Evolutionary conservation across 2,113 vertebrate species (phyloP).

Genomic region (Anarrhichthys ocellatus): DNA sequence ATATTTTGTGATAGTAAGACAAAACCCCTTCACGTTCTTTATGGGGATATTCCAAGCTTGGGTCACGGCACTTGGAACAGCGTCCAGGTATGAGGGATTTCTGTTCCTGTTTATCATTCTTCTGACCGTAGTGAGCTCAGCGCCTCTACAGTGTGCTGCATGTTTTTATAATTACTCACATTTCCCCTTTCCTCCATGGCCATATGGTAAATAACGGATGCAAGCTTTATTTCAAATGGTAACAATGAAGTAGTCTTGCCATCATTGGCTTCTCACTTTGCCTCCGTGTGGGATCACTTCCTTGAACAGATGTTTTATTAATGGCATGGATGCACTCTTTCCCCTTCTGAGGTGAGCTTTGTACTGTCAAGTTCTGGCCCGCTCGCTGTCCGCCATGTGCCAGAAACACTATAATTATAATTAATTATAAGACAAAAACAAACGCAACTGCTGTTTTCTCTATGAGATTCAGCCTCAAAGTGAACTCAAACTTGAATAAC

Average conservation of each 20-base stretch:
- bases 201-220: slow-evolving; percentile 8
- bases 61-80: slow-evolving; percentile 98
- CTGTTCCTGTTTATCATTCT: not conserved
- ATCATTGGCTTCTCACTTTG: slow-evolving; percentile 16
- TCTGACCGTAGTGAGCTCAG: not conserved
- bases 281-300: slow-evolving; percentile 21
- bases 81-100: slow-evolving; percentile 89
- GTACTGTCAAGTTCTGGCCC: slow-evolving; percentile 18
- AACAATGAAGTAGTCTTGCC: not conserved
- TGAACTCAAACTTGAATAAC: slow-evolving; percentile 11
- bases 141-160: not conserved
- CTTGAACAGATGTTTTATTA: slow-evolving; percentile 55
- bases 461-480: not conserved
- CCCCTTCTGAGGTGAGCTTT: slow-evolving; percentile 31
- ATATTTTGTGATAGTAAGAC: slow-evolving; percentile 94
- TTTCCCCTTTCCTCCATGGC: not conserved
- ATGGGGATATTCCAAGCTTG: slow-evolving; percentile 98
- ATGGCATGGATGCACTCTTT: slow-evolving; percentile 22
- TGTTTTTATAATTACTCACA: not conserved
- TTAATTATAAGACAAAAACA: slow-evolving; percentile 44
- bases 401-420: slow-evolving; percentile 17
- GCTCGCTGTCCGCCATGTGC: slow-evolving; percentile 6
- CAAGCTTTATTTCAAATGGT: slow-evolving; percentile 18
- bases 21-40: slow-evolving; percentile 96
- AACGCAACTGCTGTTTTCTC: slow-evolving; percentile 20